phyloP scores from a whole-genome alignment of 1,140 invertebrate species.

The Drosophila nigrodunni region DNA sequence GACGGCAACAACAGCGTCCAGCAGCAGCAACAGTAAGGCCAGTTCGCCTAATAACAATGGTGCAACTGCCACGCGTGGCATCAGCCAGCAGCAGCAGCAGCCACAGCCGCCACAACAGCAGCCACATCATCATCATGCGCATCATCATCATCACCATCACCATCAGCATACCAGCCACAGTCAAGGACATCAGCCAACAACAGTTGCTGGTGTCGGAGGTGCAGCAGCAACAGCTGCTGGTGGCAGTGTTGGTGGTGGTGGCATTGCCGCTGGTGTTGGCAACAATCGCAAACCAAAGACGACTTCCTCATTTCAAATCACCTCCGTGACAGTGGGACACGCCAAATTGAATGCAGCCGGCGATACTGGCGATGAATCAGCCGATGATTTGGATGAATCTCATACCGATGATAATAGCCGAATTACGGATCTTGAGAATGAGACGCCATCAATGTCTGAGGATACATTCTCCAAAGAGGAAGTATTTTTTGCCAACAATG shows the following conservation, averaged over 20 bases:
- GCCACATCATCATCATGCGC: constrained; percentile 53
- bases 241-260: constrained; percentile 10
- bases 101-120: constrained; percentile 41
- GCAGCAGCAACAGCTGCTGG: constrained; percentile 2
- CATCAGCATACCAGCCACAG: constrained; percentile 71
- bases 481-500: constrained; percentile 91
- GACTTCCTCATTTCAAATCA: constrained; percentile 96
- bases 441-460: constrained; percentile 93
- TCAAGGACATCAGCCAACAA: constrained; percentile 59
- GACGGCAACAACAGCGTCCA: constrained; percentile 25
- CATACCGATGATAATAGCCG: constrained; percentile 94
- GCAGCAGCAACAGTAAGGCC: constrained; percentile 51
- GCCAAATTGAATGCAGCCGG: constrained; percentile 87
- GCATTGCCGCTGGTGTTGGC: constrained; percentile 24
- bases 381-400: constrained; percentile 96
- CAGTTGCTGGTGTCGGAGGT: constrained; percentile 14
- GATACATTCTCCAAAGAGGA: constrained; percentile 93
- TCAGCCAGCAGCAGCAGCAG: constrained; percentile 33
- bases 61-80: constrained; percentile 23
- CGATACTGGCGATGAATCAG: constrained; percentile 95
- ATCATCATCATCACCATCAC: constrained; percentile 51
- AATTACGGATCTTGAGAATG: constrained; percentile 92
- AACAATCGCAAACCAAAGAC: constrained; percentile 84
- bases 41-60: constrained; percentile 82
- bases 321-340: constrained; percentile 91